Percentiles rank a stretch among this genome's conserved stretches.
These are phyloP conservation scores for Heliothis subflexa DNA, from an alignment of 1,140 invertebrate species.

Conservation along the genomic window DNA sequence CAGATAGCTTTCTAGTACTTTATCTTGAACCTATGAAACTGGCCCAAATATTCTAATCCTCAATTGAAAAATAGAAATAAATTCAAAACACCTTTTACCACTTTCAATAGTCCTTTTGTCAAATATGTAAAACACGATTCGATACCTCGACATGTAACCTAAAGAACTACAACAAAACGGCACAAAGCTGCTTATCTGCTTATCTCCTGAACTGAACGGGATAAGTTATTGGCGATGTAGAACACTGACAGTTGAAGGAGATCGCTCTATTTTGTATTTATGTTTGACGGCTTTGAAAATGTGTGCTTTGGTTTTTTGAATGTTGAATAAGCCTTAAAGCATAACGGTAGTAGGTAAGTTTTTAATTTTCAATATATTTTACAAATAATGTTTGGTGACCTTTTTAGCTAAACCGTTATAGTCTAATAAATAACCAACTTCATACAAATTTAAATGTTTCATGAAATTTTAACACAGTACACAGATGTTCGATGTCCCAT, in stretches of 20 bases:
- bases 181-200: slow-evolving; percentile 34
- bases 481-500: too few relatives aligned
- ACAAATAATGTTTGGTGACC: too few relatives aligned
- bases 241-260: slow-evolving; percentile 18
- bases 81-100: too few relatives aligned
- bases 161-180: slow-evolving; percentile 10
- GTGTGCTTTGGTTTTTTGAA: background rate
- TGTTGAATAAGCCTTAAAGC: background rate
- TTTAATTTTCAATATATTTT: background rate
- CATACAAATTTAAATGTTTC: background rate
- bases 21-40: too few relatives aligned
- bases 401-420: too few relatives aligned
- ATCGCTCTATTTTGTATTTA: slow-evolving; percentile 17
- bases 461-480: too few relatives aligned
- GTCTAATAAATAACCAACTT: background rate
- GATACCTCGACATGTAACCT: background rate
- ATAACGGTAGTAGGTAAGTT: background rate
- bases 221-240: slow-evolving; percentile 28
- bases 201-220: slow-evolving; percentile 3
- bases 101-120: background rate
- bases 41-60: too few relatives aligned
- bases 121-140: background rate
- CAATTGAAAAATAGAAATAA: too few relatives aligned
- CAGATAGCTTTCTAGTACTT: too few relatives aligned
- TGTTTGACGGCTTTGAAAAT: background rate